A percentile compares a stretch with the other conserved stretches of the same genome.
Conservation (phyloP, 2,113 vertebrate genomes). For the Balaenoptera acutorostrata region DNA sequence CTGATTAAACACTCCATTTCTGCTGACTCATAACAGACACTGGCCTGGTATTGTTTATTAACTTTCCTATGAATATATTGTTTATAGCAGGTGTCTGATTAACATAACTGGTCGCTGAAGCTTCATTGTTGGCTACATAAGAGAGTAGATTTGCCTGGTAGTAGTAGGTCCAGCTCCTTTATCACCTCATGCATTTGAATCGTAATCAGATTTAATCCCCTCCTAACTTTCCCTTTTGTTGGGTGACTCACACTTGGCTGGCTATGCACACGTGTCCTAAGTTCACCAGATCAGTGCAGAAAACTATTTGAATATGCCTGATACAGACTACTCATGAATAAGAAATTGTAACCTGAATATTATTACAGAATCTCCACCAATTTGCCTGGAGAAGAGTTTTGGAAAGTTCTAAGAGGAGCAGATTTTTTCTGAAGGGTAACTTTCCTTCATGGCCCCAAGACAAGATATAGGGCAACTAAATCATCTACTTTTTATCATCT, state of each 20-base stretch:
- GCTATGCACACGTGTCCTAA: neutral
- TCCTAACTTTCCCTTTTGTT: neutral
- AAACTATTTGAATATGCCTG: neutral
- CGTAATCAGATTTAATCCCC: slow-evolving; percentile 8
- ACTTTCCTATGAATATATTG: slow-evolving; percentile 22
- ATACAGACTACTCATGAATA: neutral
- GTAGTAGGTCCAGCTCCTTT: neutral
- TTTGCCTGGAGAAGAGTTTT: neutral
- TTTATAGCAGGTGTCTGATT: slow-evolving; percentile 37
- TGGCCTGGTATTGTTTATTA: slow-evolving; percentile 11
- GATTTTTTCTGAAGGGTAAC: neutral
- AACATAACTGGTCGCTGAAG: neutral
- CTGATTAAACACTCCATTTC: slow-evolving; percentile 9
- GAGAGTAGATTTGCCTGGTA: neutral
- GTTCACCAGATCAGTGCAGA: neutral
- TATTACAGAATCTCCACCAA: neutral
- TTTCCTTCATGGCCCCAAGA: neutral
- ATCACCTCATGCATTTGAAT: neutral
- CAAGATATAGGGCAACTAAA: neutral
- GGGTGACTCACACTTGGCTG: neutral
- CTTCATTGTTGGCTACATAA: neutral
- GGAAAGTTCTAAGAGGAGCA: neutral
- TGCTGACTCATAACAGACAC: slow-evolving; percentile 16
- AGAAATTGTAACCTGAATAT: neutral
- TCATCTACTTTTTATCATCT: neutral